These are phyloP conservation scores for Girardia tigrina DNA, from an alignment of 2,888 invertebrate genomes.

Conservation along the genomic window DNA sequence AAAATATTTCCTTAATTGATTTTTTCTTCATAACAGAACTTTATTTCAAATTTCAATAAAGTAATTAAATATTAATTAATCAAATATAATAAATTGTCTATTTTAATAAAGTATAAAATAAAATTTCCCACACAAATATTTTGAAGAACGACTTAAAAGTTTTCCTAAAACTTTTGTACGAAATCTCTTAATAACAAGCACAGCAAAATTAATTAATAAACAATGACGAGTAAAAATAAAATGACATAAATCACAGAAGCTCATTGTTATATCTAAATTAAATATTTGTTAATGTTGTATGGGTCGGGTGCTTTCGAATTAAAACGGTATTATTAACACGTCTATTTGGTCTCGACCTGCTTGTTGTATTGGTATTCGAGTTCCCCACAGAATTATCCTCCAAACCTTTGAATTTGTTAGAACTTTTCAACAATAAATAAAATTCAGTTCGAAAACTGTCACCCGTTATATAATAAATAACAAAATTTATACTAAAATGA, in stretches of 20 bases:
- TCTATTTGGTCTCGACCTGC: background rate
- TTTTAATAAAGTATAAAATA: no score
- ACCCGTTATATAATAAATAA: background rate
- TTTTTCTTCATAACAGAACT: no score
- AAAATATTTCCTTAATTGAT: no score
- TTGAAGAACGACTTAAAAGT: no score
- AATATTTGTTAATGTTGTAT: background rate
- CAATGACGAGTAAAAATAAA: background rate
- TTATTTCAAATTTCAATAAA: no score
- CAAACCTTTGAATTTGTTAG: background rate
- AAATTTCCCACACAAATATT: no score
- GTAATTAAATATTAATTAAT: no score
- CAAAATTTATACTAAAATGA: constrained; percentile 5
- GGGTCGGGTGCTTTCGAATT: background rate
- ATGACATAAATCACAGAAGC: background rate
- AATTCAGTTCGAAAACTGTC: background rate
- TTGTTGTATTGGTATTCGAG: background rate
- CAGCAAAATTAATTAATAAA: background rate
- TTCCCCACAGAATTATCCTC: background rate
- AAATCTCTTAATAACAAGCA: background rate
- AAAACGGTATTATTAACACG: background rate
- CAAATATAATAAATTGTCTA: no score
- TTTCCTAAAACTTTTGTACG: no score
- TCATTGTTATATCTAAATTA: background rate
- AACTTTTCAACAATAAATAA: background rate